Evolutionary conservation across 2,888 invertebrate genomes (phyloP).

Genomic region (Dysmachus trigonus): DNA sequence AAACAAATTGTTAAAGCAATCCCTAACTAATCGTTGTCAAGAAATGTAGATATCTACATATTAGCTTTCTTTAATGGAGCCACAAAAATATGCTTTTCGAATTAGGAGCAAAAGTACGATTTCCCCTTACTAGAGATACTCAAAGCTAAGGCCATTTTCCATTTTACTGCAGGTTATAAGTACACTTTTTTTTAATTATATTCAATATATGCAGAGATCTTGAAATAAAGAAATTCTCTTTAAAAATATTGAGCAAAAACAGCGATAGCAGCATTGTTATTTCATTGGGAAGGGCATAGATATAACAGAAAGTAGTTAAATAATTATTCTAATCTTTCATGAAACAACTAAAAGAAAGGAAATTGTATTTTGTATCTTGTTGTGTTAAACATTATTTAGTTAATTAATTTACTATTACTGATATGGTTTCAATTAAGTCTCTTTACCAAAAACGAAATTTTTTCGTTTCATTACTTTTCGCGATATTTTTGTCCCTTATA

Average conservation of each 20-base stretch:
- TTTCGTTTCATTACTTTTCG: background rate
- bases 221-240: background rate
- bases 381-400: background rate
- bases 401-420: background rate
- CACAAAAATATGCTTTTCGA: background rate
- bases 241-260: background rate
- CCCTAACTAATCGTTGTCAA: background rate
- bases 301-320: background rate
- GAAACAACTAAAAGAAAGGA: background rate
- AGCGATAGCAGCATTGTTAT: background rate
- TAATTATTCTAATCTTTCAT: background rate
- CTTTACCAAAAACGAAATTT: background rate
- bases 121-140: background rate
- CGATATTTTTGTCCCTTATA: background rate
- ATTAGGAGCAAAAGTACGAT: background rate
- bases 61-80: background rate
- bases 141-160: background rate
- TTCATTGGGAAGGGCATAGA: background rate
- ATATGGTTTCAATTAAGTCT: slow-evolving; percentile 38
- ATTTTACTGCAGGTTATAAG: background rate
- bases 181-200: background rate
- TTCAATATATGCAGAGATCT: background rate
- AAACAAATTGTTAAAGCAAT: background rate
- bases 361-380: background rate
- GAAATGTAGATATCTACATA: background rate